Conservation (phyloP, 2,888 invertebrate genomes). For the Zelleria hepariella region DNA sequence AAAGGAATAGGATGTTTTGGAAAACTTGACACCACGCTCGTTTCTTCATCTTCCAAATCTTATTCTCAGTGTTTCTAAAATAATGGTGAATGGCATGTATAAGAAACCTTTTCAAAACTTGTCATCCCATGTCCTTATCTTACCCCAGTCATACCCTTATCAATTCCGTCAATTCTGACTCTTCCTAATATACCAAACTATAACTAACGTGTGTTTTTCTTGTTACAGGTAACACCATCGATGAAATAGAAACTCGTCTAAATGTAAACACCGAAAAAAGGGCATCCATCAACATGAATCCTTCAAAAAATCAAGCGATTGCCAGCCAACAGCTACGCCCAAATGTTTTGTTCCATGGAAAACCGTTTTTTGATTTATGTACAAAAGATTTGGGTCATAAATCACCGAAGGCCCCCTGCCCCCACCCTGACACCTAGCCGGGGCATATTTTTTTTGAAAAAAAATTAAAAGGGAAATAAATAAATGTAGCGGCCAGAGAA, state of each 20-base stretch:
- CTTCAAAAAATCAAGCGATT: constrained; percentile 8
- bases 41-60: no score
- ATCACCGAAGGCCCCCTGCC: constrained; percentile 32
- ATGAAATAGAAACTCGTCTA: not conserved
- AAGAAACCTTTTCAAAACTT: no score
- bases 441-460: constrained; percentile 36
- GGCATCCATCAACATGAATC: constrained; percentile 5
- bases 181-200: not conserved
- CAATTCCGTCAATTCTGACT: not conserved
- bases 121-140: no score
- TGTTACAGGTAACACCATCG: constrained; percentile 5
- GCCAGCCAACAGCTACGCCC: not conserved
- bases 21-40: no score
- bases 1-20: no score
- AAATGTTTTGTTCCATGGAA: constrained; percentile 5
- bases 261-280: not conserved
- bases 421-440: constrained; percentile 24
- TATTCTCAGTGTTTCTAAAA: no score
- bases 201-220: not conserved
- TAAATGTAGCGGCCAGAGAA: not conserved
- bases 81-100: no score
- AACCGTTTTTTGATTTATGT: constrained; percentile 55
- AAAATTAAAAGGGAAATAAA: constrained; percentile 11
- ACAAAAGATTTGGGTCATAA: constrained; percentile 58
- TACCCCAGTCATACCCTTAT: no score